Base-by-base conservation (phyloP, 2,888 invertebrate species). In the Dexiosoma caninum region DNA sequence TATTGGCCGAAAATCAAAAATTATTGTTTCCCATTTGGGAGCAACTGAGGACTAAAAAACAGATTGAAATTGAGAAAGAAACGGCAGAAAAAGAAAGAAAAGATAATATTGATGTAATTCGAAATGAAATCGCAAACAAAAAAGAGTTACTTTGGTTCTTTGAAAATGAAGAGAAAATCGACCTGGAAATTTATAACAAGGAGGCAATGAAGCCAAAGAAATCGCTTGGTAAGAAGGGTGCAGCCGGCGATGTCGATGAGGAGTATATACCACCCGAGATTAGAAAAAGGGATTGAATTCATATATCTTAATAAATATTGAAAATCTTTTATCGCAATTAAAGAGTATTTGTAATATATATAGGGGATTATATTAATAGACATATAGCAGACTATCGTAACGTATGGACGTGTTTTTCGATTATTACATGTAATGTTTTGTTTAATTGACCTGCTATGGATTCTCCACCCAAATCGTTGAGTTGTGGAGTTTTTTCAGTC, bases 131-230 rank as follows among this genome's bases (percentile, higher is more conserved):
- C 82, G 90, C 92, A 23, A 86, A 90, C 51, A 93, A 92, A 85
- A 95, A 96, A 86, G 91, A 92, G 77, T 92, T 92, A 83, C 87
- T 94, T 64, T 94, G 94, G 94, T 96, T 95, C 92, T 96, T 96
- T 90, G 95, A 96, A 78, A 94, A 95, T 86, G 93, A 95, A 87
- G 95, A 95, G 44, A 89, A 93, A 84, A 92, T 95, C 84, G 95
- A 95, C 85, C 90, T 96, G 53, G 88, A 92, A 87, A 95, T 95
- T 84, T 94, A 93, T 86, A 92, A 89, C 87, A 94, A 92, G 87
- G 91, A 88, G 87, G 90, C 90, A 66, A 89, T 81, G 42, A 90
- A 91, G 83, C 91, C 89, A 0, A 91, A 91, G 78, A 86, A 87
- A 78, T 90, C 87, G 89, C 89, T 89, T 84, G 91, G 89, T 37